Evolutionary conservation across 2,797 vertebrate species (phyloP).

Genomic region (Acipenser oxyrinchus): DNA sequence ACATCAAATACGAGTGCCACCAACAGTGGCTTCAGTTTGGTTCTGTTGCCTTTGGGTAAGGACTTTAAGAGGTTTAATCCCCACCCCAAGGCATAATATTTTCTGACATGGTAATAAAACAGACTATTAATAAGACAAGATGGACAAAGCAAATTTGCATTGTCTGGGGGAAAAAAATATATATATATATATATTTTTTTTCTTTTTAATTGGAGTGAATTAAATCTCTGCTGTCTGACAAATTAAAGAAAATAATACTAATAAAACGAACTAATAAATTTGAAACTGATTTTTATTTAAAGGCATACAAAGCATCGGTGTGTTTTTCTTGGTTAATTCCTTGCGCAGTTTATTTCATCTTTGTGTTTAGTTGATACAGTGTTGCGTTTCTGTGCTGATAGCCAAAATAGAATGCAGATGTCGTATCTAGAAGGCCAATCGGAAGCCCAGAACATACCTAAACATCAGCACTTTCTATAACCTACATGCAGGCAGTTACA

Average conservation of each 20-base stretch:
- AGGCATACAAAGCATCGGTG: too few relatives aligned
- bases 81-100: constrained; percentile 31
- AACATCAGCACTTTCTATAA: too few relatives aligned
- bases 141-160: constrained; percentile 17
- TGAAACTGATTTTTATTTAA: too few relatives aligned
- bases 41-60: constrained; percentile 41
- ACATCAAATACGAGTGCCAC: constrained; percentile 24
- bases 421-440: too few relatives aligned
- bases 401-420: too few relatives aligned
- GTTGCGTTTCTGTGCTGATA: too few relatives aligned
- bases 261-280: not conserved
- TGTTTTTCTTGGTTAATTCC: too few relatives aligned
- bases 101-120: constrained; percentile 26
- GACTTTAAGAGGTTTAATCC: constrained; percentile 24
- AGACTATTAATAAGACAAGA: constrained; percentile 15
- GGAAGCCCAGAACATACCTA: too few relatives aligned
- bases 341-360: too few relatives aligned
- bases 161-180: constrained; percentile 11
- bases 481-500: too few relatives aligned
- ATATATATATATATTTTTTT: constrained; percentile 17
- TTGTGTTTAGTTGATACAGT: too few relatives aligned
- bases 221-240: constrained; percentile 34
- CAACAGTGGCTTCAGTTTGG: constrained; percentile 35
- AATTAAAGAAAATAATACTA: constrained; percentile 33
- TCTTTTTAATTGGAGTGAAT: constrained; percentile 25